Evolutionary conservation across 1,140 invertebrate species (phyloP), one percentile per base, ranked within the genome.

Genomic region (Agraylea sexmaculata): DNA sequence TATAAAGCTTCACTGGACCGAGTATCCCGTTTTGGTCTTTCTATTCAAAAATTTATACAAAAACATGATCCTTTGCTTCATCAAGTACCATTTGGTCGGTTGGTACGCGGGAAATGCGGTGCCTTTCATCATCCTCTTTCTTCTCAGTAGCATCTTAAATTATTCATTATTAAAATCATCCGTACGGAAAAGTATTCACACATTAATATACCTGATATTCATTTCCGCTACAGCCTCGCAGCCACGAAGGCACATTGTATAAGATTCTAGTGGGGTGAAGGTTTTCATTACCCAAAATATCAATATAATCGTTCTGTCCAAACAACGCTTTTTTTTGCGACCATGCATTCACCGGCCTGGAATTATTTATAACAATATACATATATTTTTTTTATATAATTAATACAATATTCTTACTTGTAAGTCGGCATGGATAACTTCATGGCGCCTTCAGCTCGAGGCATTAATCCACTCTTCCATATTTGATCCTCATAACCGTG

Each of bases 291-390:
- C 90, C 90, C 19, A 95, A 66, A 36, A 95, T 93, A 62, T 95
- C 90, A 38, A 96, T 94, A 53, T 94, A 95, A 65, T 96, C 91
- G 69, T 96, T 96, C 58, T 95, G 90, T 1, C 91, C 91, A 69
- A 88, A 92, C 0, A 90, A 54, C 7, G 88, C 87, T 56, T 73
- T 72, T 49, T 77, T 79, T 49, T 78, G 66, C 7, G 56, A 53
- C 90, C 90, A 96, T 1, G 53, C 42, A 63, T 90, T 71, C 49
- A 66, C 73, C 1, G 83, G 83, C 43, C 70, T 68, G 47, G 51
- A 62, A 60, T 28, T 27, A 21, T 37, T 15, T 21, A 40, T 4
- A 38, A 16, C 31, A 22, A n/a, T 30, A 23, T 1, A 35, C 15
- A 23, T 23, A 23, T n/a, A 39, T 4, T 28, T 21, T 25, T 8